These are phyloP conservation scores for Rutpela maculata DNA, from an alignment of 2,888 invertebrate genomes.

Conservation along the genomic window DNA sequence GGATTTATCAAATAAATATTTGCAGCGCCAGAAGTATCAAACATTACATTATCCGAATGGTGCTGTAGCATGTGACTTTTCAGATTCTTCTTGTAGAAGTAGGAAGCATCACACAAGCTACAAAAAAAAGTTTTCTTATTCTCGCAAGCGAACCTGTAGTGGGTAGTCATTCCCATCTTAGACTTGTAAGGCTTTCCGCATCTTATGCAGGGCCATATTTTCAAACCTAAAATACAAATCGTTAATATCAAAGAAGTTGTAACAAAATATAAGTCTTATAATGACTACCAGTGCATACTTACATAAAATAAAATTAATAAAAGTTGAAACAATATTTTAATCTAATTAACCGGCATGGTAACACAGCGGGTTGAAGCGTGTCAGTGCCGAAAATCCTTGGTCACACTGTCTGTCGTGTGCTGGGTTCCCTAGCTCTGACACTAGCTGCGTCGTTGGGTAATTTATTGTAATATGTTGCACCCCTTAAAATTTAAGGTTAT, in stretches of 20 bases:
- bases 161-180: slow-evolving; percentile 50
- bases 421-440: no score
- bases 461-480: no score
- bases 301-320: no score
- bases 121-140: slow-evolving; percentile 54
- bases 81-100: slow-evolving; percentile 57
- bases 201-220: slow-evolving; percentile 14
- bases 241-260: not conserved
- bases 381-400: no score
- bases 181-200: slow-evolving; percentile 45
- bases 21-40: not conserved
- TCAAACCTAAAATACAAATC: slow-evolving; percentile 4
- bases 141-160: slow-evolving; percentile 54
- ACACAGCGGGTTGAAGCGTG: no score
- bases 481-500: no score
- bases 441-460: no score
- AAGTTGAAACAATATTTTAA: no score
- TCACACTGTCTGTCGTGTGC: no score
- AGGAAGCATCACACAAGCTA: slow-evolving; percentile 50
- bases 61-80: slow-evolving; percentile 50
- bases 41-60: slow-evolving; percentile 8
- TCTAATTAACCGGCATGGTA: no score
- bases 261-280: not conserved
- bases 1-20: not conserved
- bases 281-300: no score